Evolutionary conservation across 2,113 vertebrate genomes (phyloP), one percentile per base, ranked within the genome.

Genomic region (Bubalus kerabau): DNA sequence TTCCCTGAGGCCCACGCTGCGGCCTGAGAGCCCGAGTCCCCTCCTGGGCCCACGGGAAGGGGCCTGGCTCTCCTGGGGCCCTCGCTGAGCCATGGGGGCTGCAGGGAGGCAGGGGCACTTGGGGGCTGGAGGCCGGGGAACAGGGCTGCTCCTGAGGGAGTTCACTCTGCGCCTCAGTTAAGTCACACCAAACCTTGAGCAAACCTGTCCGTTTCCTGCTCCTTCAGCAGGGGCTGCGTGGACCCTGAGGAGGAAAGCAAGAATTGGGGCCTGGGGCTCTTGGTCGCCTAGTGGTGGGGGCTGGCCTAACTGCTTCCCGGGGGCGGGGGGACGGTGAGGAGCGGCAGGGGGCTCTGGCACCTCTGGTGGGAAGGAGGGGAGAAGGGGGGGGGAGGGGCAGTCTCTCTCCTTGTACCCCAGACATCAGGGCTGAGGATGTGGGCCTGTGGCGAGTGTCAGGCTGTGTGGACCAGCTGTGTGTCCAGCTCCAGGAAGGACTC

Each of bases 1-100:
- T 96, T 98, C 98, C 97, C 92, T 86, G 56, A 87, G 96, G 97
- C 87, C 9, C 7, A 48, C 24, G 50, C 90, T 85, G 56, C 4
- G n/a, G 94, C 91, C 57, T 0, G 0, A 6, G 1, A 40, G 95
- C 4, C 16, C 36, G n/a, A 17, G 40, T 92, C 64, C 92, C 84
- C 97, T 7, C 16, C 1, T 3, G 54, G 97, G 93, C 13, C n/a
- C 2, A 26, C 1, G 13, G 67, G 36, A 21, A 14, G 2, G 67
- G 88, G 87, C 86, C 93, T 91, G 15, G 8, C 94, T 96, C 96
- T 97, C 67, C 76, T 40, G 56, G 91, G 95, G 23, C 21, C 23
- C 83, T 46, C 0, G 2, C 82, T 96, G 98, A 97, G 86, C 96
- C 60, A 15, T 8, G 6, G 10, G 95, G 95, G 32, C 62, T 67